A percentile compares a stretch with the other conserved stretches of the same genome.
Evolutionary conservation across 1,140 invertebrate species (phyloP).

Genomic region (Bicyclus anynana): DNA sequence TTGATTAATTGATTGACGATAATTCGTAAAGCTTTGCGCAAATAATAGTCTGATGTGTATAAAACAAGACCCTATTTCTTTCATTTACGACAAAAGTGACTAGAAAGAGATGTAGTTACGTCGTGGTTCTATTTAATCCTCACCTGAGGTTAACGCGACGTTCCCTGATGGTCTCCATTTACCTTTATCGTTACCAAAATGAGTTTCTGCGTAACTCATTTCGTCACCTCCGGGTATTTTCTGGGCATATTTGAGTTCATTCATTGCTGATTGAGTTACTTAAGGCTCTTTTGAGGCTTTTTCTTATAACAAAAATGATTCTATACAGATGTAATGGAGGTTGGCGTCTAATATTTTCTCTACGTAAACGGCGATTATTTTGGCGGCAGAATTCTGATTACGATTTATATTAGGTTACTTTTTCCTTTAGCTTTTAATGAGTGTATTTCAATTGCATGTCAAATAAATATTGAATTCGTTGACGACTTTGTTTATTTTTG

Average conservation of each 20-base stretch:
- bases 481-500: too few species aligned
- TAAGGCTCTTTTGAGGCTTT: slow-evolving; percentile 26
- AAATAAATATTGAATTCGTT: too few species aligned
- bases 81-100: not conserved
- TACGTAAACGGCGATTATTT: not conserved
- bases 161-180: slow-evolving; percentile 49
- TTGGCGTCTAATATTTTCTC: not conserved
- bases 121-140: slow-evolving; percentile 35
- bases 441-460: not conserved
- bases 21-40: too few species aligned
- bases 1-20: too few species aligned
- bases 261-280: slow-evolving; percentile 37
- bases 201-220: slow-evolving; percentile 59
- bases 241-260: slow-evolving; percentile 34
- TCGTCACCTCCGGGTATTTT: slow-evolving; percentile 37
- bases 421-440: not conserved
- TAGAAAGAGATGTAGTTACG: slow-evolving; percentile 6
- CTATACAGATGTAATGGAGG: not conserved
- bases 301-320: slow-evolving; percentile 26
- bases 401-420: not conserved
- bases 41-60: slow-evolving; percentile 21
- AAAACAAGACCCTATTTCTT: slow-evolving; percentile 19
- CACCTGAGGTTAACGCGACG: slow-evolving; percentile 48
- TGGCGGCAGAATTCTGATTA: not conserved
- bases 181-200: slow-evolving; percentile 54